These are phyloP conservation scores for Periophthalmus magnuspinnatus DNA, from an alignment of 2,797 vertebrate genomes.

Conservation along the genomic window DNA sequence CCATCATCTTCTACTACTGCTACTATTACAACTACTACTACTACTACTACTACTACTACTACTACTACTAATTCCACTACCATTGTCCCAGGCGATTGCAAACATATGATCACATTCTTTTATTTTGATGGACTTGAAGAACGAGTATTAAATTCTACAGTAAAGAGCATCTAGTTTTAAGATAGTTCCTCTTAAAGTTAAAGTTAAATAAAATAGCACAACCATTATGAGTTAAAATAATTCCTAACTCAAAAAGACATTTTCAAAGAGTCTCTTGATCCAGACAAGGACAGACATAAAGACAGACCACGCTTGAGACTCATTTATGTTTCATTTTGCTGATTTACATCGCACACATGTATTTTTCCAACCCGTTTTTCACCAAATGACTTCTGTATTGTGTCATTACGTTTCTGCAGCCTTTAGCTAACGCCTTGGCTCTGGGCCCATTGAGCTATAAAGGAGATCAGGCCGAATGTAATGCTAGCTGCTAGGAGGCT, in stretches of 20 bases:
- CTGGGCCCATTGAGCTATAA: conserved; percentile 24
- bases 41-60: no score
- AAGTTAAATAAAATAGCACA: no score
- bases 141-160: no score
- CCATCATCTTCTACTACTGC: no score
- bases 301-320: background rate
- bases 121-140: no score
- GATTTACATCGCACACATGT: background rate
- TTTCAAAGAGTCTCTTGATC: background rate
- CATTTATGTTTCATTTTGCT: background rate
- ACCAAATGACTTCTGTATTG: conserved; percentile 2
- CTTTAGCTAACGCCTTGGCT: conserved; percentile 1
- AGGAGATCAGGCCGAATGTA: conserved; percentile 44
- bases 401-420: background rate
- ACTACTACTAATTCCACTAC: no score
- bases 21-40: no score
- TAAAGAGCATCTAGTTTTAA: no score
- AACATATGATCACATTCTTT: no score
- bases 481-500: conserved; percentile 43
- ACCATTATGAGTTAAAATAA: no score
- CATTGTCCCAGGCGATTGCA: no score
- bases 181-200: no score
- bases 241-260: background rate
- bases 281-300: background rate
- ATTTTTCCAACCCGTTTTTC: background rate